These are phyloP conservation scores for Heptranchias perlo DNA, from an alignment of 2,113 vertebrate species.

Conservation along the genomic window DNA sequence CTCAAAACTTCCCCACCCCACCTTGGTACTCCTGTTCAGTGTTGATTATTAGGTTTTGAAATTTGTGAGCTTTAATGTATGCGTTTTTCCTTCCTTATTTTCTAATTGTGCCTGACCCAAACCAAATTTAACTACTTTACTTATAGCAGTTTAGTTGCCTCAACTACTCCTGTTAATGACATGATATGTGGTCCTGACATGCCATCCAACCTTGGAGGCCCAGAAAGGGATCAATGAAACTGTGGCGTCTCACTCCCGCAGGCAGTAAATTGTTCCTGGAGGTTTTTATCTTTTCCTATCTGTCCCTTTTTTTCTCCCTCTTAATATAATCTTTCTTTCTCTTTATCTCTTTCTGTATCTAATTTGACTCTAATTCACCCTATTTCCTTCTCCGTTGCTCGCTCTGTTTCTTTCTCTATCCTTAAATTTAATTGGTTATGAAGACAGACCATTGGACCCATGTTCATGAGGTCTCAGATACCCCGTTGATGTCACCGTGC, in stretches of 20 bases:
- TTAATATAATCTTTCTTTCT: too few species aligned
- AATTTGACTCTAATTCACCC: not conserved
- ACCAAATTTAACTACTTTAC: not conserved
- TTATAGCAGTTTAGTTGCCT: not conserved
- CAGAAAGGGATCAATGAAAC: not conserved
- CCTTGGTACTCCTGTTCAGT: not conserved
- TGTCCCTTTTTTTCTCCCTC: too few species aligned
- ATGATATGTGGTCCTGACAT: not conserved
- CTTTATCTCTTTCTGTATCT: too few species aligned
- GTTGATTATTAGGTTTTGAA: not conserved
- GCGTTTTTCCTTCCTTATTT: not conserved
- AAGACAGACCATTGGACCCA: not conserved
- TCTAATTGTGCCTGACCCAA: not conserved
- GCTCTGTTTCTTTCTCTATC: too few species aligned
- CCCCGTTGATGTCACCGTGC: not conserved
- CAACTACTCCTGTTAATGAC: too few species aligned
- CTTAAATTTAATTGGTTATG: not conserved
- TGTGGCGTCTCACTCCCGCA: too few species aligned
- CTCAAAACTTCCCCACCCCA: not conserved
- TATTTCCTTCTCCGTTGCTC: too few species aligned
- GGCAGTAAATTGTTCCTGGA: too few species aligned
- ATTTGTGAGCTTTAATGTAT: not conserved
- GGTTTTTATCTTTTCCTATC: too few species aligned
- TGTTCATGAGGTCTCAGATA: not conserved
- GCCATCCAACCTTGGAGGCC: too few species aligned